These are phyloP conservation scores for Callitettix versicolor DNA, from an alignment of 1,140 invertebrate genomes.

Conservation along the genomic window DNA sequence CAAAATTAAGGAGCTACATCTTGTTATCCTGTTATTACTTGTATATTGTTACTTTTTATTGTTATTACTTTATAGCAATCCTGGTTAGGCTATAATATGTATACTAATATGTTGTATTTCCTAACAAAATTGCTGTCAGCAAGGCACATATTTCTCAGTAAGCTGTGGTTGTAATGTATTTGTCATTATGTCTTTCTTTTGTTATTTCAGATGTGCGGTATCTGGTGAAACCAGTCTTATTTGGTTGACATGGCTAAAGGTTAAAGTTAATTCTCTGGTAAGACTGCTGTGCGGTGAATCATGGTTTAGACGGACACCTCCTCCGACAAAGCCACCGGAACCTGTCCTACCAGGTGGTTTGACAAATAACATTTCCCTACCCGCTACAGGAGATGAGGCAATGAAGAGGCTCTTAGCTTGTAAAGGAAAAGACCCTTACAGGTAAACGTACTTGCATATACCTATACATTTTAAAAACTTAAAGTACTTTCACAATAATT, in stretches of 20 bases:
- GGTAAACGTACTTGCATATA: slow-evolving; percentile 45
- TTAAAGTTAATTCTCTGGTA: neutral
- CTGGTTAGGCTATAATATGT: no score
- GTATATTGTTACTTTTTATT: no score
- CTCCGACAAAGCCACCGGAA: slow-evolving; percentile 4
- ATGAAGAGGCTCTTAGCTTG: slow-evolving; percentile 85
- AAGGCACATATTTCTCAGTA: no score
- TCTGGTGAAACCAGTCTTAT: slow-evolving; percentile 2
- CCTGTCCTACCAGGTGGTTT: slow-evolving; percentile 41
- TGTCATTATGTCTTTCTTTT: no score
- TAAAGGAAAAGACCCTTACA: slow-evolving; percentile 91
- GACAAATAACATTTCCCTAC: slow-evolving; percentile 69
- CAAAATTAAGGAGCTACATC: no score
- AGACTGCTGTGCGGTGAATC: slow-evolving; percentile 2
- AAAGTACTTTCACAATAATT: no score
- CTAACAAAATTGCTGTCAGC: no score
- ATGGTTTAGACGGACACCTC: neutral
- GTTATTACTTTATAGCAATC: no score
- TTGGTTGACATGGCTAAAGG: neutral
- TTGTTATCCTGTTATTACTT: no score
- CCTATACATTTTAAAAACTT: no score
- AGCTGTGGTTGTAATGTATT: no score
- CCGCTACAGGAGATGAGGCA: slow-evolving; percentile 83
- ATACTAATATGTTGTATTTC: no score
- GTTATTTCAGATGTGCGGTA: slow-evolving; percentile 3